Evolutionary conservation across 2,113 vertebrate genomes (phyloP).

Genomic region (Brachypodius melanocephalos): DNA sequence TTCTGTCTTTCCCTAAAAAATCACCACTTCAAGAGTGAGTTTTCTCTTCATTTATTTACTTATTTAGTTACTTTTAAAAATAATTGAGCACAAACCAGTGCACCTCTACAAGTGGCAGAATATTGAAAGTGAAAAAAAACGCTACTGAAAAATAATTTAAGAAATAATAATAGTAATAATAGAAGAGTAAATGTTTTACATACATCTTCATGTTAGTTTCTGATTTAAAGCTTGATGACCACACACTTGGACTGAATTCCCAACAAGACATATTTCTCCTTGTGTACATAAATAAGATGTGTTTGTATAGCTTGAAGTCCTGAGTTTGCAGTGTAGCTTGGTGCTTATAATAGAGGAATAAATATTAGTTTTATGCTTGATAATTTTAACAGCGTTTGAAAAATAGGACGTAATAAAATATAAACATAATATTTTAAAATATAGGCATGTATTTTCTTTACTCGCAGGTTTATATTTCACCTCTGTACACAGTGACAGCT

Average conservation of each 20-base stretch:
- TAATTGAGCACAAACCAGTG: not conserved
- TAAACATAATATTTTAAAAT: constrained; percentile 69
- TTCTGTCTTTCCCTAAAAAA: constrained; percentile 7
- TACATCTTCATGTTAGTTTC: not conserved
- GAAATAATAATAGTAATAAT: not conserved
- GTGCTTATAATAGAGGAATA: constrained; percentile 62
- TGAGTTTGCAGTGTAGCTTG: constrained; percentile 29
- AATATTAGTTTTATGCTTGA: constrained; percentile 73
- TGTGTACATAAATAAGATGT: constrained; percentile 22
- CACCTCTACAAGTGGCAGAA: not conserved
- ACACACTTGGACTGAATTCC: constrained; percentile 31
- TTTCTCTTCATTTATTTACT: constrained; percentile 16
- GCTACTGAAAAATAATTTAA: not conserved
- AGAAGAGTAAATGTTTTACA: not conserved
- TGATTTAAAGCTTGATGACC: constrained; percentile 60
- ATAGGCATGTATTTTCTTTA: constrained; percentile 51
- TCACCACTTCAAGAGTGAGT: not conserved
- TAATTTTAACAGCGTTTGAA: constrained; percentile 61
- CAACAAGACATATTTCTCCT: constrained; percentile 22
- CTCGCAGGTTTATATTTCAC: constrained; percentile 58
- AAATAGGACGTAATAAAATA: constrained; percentile 69
- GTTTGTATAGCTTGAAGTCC: constrained; percentile 58
- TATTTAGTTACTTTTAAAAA: constrained; percentile 24
- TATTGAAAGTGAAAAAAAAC: not conserved
- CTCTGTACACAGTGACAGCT: not conserved